Percentiles rank a stretch among this genome's conserved stretches.
Evolutionary conservation across 2,888 invertebrate genomes (phyloP).

Genomic region (Leptinotarsa haldemani): DNA sequence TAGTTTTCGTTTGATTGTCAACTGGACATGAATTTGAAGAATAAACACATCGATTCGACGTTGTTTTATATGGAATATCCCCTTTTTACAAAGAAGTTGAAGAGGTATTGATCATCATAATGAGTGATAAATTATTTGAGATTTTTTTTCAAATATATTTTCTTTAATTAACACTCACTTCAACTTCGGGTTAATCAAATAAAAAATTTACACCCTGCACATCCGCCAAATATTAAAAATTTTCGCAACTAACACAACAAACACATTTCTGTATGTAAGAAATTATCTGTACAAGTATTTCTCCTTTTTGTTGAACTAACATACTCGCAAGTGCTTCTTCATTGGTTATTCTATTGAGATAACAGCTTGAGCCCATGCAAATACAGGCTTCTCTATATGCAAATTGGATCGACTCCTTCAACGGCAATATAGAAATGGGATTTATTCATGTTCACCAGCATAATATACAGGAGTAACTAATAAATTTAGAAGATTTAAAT

Average conservation of each 20-base stretch:
- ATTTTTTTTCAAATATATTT: no score
- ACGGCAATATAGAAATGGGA: not conserved
- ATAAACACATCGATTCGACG: no score
- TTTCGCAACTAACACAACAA: not conserved
- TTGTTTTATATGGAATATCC: no score
- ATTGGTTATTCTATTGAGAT: slow-evolving; percentile 15
- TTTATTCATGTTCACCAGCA: not conserved
- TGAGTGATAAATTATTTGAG: no score
- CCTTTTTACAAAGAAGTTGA: no score
- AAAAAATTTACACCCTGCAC: not conserved
- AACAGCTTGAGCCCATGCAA: slow-evolving; percentile 21
- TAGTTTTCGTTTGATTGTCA: no score
- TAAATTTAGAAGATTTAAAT: not conserved
- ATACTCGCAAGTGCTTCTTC: slow-evolving; percentile 7
- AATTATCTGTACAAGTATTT: not conserved
- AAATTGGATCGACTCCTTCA: slow-evolving; percentile 12
- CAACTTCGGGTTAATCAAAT: not conserved
- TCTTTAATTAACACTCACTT: not conserved
- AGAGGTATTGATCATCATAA: no score
- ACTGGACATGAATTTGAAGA: no score
- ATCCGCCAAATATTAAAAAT: not conserved
- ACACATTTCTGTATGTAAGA: not conserved
- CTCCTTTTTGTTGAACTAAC: not conserved
- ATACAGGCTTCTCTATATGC: slow-evolving; percentile 17
- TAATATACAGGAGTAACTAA: not conserved